Evolutionary conservation across 2,797 vertebrate genomes (phyloP).

Genomic region (Cryptoprocta ferox): DNA sequence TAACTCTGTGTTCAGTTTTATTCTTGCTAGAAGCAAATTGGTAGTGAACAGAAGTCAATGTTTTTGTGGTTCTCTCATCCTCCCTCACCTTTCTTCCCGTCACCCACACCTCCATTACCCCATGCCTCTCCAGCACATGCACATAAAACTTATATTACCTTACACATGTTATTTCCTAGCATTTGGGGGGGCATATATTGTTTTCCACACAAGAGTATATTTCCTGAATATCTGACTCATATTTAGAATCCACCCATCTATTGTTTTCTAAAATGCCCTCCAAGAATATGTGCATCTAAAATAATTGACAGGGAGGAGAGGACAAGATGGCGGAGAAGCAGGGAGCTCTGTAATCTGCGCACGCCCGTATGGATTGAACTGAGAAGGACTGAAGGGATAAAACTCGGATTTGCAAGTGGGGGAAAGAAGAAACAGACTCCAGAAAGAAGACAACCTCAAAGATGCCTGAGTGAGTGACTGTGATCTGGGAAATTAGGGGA

Average conservation of each 20-base stretch:
- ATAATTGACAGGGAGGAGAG: neutral
- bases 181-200: neutral
- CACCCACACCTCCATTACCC: neutral
- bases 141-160: neutral
- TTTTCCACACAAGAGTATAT: neutral
- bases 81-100: neutral
- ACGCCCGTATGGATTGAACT: too few relatives aligned
- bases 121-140: neutral
- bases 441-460: too few relatives aligned
- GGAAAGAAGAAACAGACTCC: too few relatives aligned
- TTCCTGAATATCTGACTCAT: neutral
- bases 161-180: neutral
- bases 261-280: conserved; percentile 31
- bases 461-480: too few relatives aligned
- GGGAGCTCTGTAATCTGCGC: too few relatives aligned
- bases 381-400: too few relatives aligned
- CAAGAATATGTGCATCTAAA: neutral
- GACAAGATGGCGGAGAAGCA: too few relatives aligned
- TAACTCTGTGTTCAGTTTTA: neutral
- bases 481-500: too few relatives aligned
- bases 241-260: neutral
- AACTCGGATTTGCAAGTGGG: too few relatives aligned
- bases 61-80: neutral
- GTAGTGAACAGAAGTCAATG: neutral
- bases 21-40: neutral